Base-by-base conservation (phyloP, 1,140 invertebrate species). In the Venustaconcha ellipsiformis region DNA sequence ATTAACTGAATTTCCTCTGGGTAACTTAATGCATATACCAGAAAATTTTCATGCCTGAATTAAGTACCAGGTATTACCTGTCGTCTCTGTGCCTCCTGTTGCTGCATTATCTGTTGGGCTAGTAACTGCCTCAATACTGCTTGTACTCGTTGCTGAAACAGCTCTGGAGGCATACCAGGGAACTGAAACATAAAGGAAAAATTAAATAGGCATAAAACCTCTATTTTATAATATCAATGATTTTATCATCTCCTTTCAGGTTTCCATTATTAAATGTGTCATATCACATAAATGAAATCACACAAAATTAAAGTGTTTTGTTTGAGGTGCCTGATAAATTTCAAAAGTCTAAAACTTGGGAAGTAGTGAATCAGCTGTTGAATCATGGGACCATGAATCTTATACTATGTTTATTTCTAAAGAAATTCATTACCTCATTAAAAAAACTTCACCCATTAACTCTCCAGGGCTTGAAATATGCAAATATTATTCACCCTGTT, bases 41-140 rank as follows among this genome's bases (percentile, higher is more conserved):
- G 37, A 37, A 37, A 37, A 37, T 37, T 4, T 1, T 37, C 37
- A 37, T 37, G 37, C 37, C 37, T 37, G 8, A 37, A 37, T 37
- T 6, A 37, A 37, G 8, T 37, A 6, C 37, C 1, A 37, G 37
- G 37, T 37, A 37, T 67, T 62, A 83, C 80, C 76, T 83, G 82
- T 80, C 76, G 70, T 67, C 76, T 63, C 67, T 85, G 83, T 26
- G 78, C 70, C 15, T 78, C 78, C 48, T 83, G 80, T 67, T 85
- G 82, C 48, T 81, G 80, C 74, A 80, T 78, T 55, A 83, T 82
- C 76, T 85, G 83, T 55, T 78, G 74, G 15, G 82, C 79, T n/a
- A 85, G 74, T 60, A 83, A 80, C 26, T 79, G 79, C 37, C 82
- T 66, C 26, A 83, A 70, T 8, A 83, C 82, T 18, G 76, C 75